phyloP scores from a whole-genome alignment of 2,797 vertebrate species.

The Mycteria americana region DNA sequence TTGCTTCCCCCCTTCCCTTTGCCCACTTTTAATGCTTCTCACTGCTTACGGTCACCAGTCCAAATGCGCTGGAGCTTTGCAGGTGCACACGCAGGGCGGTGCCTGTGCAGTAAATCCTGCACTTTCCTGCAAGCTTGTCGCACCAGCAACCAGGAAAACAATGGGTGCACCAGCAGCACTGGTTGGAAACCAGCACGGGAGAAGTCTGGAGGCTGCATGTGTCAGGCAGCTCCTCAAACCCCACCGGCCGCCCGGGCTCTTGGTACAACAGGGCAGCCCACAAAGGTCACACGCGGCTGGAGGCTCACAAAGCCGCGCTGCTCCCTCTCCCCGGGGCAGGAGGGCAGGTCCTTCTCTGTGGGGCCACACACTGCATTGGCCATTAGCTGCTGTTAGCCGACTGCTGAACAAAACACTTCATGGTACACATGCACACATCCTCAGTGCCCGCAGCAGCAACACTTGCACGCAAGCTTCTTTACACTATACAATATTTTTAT shows the following conservation, averaged over 20 bases:
- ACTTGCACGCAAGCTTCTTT: not conserved
- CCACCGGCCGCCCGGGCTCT: not conserved
- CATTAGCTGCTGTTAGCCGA: not conserved
- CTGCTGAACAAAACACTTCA: not conserved
- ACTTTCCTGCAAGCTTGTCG: not conserved
- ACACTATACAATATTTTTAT: not conserved
- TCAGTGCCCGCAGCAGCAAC: not conserved
- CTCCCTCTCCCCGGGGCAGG: not conserved
- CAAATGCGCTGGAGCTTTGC: not conserved
- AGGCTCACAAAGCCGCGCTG: not conserved
- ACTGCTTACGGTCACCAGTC: not conserved
- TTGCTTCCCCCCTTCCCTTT: not conserved
- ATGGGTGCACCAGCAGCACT: not conserved
- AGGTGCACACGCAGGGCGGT: not conserved
- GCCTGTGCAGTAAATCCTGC: not conserved
- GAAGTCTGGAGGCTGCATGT: not conserved
- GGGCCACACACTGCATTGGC: not conserved
- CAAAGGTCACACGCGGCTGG: not conserved
- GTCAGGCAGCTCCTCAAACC: not conserved
- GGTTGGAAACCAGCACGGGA: not conserved
- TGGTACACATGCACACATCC: accelerated
- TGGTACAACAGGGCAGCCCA: not conserved
- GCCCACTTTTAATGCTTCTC: not conserved
- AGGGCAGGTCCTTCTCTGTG: not conserved
- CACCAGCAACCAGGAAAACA: not conserved